These are phyloP conservation scores for Drosophila dunni DNA, from an alignment of 1,140 invertebrate genomes.

Conservation along the genomic window DNA sequence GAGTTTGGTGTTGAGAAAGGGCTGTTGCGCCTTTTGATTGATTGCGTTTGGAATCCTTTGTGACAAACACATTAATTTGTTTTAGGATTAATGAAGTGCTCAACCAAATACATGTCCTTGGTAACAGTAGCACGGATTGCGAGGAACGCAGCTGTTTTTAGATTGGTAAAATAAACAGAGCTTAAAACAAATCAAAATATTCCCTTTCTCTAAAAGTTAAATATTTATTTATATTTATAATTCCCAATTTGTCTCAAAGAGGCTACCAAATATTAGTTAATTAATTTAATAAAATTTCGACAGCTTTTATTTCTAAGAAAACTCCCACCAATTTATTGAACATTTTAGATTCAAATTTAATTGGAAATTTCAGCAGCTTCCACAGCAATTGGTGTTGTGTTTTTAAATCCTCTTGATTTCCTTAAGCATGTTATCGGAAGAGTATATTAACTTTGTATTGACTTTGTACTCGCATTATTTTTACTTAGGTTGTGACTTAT, in stretches of 20 bases:
- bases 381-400: neutral
- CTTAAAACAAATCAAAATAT: neutral
- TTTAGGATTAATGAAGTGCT: conserved; percentile 69
- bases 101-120: neutral
- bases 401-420: conserved; percentile 1
- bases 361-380: no score
- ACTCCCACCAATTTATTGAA: no score
- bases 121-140: neutral
- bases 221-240: no score
- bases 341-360: no score
- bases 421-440: neutral
- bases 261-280: no score
- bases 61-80: conserved; percentile 76
- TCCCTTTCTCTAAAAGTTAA: no score
- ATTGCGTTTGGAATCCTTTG: conserved; percentile 73
- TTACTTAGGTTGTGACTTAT: conserved; percentile 21
- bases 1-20: conserved; percentile 24
- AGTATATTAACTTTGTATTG: conserved; percentile 13
- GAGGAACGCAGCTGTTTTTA: conserved; percentile 21
- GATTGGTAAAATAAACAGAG: conserved; percentile 9
- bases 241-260: no score
- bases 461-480: conserved; percentile 6
- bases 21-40: conserved; percentile 64
- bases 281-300: no score
- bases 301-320: no score